phyloP scores from a whole-genome alignment of 2,888 invertebrate genomes.

The Elysia crispata region DNA sequence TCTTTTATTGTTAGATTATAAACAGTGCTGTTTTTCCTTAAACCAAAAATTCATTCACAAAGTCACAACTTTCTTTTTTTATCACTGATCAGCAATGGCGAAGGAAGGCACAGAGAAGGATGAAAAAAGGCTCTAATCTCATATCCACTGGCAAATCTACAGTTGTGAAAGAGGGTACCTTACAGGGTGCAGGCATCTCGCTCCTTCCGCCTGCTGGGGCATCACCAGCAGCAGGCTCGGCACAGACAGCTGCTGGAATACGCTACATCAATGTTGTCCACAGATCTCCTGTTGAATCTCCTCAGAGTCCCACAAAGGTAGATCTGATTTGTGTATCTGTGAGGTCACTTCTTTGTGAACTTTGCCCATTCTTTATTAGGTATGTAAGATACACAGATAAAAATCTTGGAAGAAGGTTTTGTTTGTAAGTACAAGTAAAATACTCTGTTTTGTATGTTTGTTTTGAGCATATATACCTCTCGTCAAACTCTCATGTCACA shows the following conservation, averaged over 20 bases:
- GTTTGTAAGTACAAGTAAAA: neutral
- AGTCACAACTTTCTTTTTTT: neutral
- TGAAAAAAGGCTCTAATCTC: slow-evolving; percentile 77
- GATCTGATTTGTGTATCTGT: slow-evolving; percentile 3
- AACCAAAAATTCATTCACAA: neutral
- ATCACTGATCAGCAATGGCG: slow-evolving; percentile 24
- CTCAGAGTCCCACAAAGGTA: slow-evolving; percentile 53
- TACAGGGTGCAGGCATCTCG: neutral
- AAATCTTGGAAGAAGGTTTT: too few relatives aligned
- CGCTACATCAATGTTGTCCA: neutral
- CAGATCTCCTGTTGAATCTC: slow-evolving; percentile 46
- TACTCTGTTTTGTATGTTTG: too few relatives aligned
- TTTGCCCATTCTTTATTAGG: too few relatives aligned
- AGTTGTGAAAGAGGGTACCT: neutral
- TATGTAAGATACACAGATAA: too few relatives aligned
- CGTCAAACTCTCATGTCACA: neutral
- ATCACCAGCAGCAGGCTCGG: too few relatives aligned
- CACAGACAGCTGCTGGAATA: too few relatives aligned
- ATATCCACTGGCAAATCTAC: slow-evolving; percentile 77
- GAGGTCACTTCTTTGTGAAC: too few relatives aligned
- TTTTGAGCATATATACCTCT: neutral
- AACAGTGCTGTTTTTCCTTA: too few relatives aligned
- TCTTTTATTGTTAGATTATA: too few relatives aligned
- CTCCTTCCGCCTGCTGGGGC: too few relatives aligned
- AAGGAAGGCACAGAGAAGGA: slow-evolving; percentile 42